A percentile compares a stretch with the other conserved stretches of the same genome.
Evolutionary conservation across 2,888 invertebrate genomes (phyloP).

Genomic region (Anthrax anthrax): DNA sequence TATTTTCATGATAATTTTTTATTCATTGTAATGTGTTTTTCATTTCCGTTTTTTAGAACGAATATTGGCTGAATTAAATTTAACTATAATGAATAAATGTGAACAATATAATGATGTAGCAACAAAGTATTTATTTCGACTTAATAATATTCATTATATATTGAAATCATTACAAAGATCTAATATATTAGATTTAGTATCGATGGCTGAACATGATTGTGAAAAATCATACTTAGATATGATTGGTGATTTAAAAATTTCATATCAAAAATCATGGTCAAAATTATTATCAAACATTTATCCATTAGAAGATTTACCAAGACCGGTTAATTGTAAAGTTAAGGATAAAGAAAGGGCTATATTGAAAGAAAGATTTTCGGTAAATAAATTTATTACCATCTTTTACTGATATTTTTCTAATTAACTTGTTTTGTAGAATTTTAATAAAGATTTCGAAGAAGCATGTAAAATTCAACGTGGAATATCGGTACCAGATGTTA

Average conservation of each 20-base stretch:
- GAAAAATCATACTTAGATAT: constrained; percentile 75
- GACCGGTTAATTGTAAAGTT: constrained; percentile 52
- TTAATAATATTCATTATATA: constrained; percentile 91
- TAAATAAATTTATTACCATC: too few relatives aligned
- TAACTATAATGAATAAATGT: constrained; percentile 79
- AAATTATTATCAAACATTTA: constrained; percentile 62
- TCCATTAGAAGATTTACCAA: constrained; percentile 52
- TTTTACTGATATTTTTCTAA: too few relatives aligned
- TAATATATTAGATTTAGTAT: constrained; percentile 65
- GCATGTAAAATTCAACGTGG: constrained; percentile 68
- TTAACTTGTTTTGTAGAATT: constrained; percentile 45
- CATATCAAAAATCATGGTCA: constrained; percentile 56
- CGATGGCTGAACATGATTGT: constrained; percentile 70
- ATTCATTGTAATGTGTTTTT: not conserved
- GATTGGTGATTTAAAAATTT: constrained; percentile 63
- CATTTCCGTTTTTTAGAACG: constrained; percentile 45
- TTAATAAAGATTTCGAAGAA: constrained; percentile 94
- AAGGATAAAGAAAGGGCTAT: constrained; percentile 74
- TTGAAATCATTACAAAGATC: constrained; percentile 82
- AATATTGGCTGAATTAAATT: constrained; percentile 77
- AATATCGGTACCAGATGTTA: constrained; percentile 87
- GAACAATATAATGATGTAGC: constrained; percentile 80
- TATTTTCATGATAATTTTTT: not conserved
- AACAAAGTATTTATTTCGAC: constrained; percentile 73
- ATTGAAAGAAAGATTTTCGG: constrained; percentile 80